Evolutionary conservation across 2,113 vertebrate species (phyloP), one percentile per base, ranked within the genome.

Genomic region (Mobula hypostoma): DNA sequence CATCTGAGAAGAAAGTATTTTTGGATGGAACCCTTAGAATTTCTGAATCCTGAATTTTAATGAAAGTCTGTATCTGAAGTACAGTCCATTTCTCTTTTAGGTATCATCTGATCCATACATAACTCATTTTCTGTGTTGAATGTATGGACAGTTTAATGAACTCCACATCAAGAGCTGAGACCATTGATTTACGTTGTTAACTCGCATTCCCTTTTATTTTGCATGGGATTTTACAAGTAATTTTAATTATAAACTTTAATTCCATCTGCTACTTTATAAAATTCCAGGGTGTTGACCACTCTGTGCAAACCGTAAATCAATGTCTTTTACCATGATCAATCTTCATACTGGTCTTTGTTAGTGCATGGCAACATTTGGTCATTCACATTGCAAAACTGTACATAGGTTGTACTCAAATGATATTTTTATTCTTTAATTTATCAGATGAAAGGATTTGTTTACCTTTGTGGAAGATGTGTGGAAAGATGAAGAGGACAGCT

Each of bases 381-480:
- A 90, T 63, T 90, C 61, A 19, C 1, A 19, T 32, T 66, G 63
- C 61, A 66, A 66, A 48, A 66, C 58, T 61, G 58, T 66, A 9
- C 56, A 12, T 29, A 12, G 82, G 56, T 85, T 61, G 85, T 32
- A 66, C 29, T 66, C 58, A 32, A 90, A 63, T 66, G 8, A 0
- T 40, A 66, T 66, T 68, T 90, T 58, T 27, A 90, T 36, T 29
- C 85, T 68, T 83, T 83, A n/a, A 79, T 79, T 90, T 68, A 29
- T 87, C 85, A 61, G 82, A 66, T 8, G n/a, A 90, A 90, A 90
- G 85, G 61, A 66, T 68, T n/a, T 90, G 83, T 29, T 87, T 87
- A 32, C n/a, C n/a, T 66, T 90, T 90, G 85, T 61, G 82, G 63
- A 32, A n/a, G 14, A 68, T 90, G 32, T 90, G 66, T 66, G 61